Evolutionary conservation across 2,888 invertebrate genomes (phyloP).

Genomic region (Molorchus minor): DNA sequence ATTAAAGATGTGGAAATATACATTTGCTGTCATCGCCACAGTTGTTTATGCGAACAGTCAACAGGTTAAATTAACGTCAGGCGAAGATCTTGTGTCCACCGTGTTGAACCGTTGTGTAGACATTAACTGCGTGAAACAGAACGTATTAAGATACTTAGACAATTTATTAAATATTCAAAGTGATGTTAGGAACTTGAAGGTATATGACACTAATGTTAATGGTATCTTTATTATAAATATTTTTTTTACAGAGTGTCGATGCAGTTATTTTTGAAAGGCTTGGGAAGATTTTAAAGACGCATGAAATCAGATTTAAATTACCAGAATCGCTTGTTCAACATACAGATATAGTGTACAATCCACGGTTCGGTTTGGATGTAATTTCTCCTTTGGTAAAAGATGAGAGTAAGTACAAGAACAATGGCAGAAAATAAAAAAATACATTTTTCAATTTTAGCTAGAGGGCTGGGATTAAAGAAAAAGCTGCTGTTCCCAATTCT

Average conservation of each 20-base stretch:
- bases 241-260: constrained; percentile 69
- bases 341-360: constrained; percentile 73
- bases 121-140: constrained; percentile 78
- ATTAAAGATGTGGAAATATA: constrained; percentile 56
- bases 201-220: background rate
- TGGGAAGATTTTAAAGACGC: constrained; percentile 75
- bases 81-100: constrained; percentile 75
- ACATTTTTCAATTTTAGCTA: constrained; percentile 65
- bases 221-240: constrained; percentile 53
- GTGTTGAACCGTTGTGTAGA: constrained; percentile 80
- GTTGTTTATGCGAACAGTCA: constrained; percentile 38
- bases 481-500: constrained; percentile 82
- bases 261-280: constrained; percentile 79
- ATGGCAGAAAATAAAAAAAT: background rate
- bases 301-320: constrained; percentile 77
- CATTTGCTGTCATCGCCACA: constrained; percentile 65
- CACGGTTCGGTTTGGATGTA: constrained; percentile 73
- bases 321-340: constrained; percentile 77
- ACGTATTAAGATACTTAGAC: constrained; percentile 80
- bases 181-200: constrained; percentile 68
- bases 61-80: constrained; percentile 54
- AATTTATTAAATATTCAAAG: constrained; percentile 71
- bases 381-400: constrained; percentile 65
- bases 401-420: constrained; percentile 64
- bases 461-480: constrained; percentile 80